Base-by-base conservation (phyloP, 1,140 invertebrate genomes). In the Radopholus similis region DNA sequence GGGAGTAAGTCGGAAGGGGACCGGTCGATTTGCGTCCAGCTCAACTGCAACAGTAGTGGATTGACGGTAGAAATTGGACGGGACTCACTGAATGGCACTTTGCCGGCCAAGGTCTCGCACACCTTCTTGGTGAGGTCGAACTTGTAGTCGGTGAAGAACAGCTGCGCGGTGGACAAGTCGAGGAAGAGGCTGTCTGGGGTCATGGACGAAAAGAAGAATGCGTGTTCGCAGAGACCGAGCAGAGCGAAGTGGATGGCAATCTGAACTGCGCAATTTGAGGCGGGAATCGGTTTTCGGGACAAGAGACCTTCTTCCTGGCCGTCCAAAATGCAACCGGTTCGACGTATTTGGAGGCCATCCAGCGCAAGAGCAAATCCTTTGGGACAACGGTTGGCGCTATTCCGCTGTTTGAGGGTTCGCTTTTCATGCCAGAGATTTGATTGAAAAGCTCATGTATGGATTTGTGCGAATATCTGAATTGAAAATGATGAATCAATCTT, bases 11-110 rank as follows among this genome's bases (percentile, higher is more conserved):
- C 68, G 68, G 18, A 70, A 70, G 5, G 66, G 44, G 5, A 70
- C 68, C n/a, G 68, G 68, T 9, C 68, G 37, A 60, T 70, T 70
- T n/a, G 38, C 65, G 6, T 70, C 68, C 26, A 70, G 40, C 70
- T 70, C 68, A 70, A 70, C 68, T 70, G n/a, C 4, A 70, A 35
- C 37, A 38, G 40, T 42, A 4, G 13, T 1, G 6, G 0, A 9
- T 21, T n/a, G 18, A 9, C 44, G 9, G 6, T 13, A 8, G 44
- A 6, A 13, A 21, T 49, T 49, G 18, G 0, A 49, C 4, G 9
- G 26, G n/a, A 11, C 9, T 6, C 6, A 69, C 64, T 70, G 42
- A 69, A 57, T 40, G 49, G 26, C 35, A 67, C 44, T 47, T 66
- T 67, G 2, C 64, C 66, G 35, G 64, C 23, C 37, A 62, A 40